Evolutionary conservation across 2,113 vertebrate species (phyloP).

Genomic region (Sceloporus tristichus): DNA sequence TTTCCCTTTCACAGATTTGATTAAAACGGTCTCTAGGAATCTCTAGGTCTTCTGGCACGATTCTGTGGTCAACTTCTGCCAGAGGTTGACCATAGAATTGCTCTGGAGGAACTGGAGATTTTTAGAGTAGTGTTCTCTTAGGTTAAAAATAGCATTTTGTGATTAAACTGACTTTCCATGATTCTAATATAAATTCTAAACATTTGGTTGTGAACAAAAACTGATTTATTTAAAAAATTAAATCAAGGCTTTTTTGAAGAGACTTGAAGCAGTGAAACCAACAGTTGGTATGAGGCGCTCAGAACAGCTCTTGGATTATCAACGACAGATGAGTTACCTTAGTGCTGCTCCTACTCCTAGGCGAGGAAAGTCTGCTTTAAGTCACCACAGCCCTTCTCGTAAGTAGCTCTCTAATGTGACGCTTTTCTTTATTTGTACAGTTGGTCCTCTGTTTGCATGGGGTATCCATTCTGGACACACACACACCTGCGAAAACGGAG

Average conservation of each 20-base stretch:
- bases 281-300: conserved; percentile 87
- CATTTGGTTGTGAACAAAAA: neutral
- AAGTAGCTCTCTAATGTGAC: conserved; percentile 44
- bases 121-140: too few relatives aligned
- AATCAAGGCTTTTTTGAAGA: conserved; percentile 89
- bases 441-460: neutral
- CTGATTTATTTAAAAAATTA: conserved; percentile 41
- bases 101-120: too few relatives aligned
- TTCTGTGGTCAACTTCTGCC: too few relatives aligned
- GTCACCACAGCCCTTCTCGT: conserved; percentile 77
- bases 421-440: conserved; percentile 20
- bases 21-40: too few relatives aligned
- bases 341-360: conserved; percentile 67
- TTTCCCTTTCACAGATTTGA: too few relatives aligned
- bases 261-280: conserved; percentile 90
- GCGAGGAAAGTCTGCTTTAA: conserved; percentile 72
- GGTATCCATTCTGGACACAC: too few relatives aligned
- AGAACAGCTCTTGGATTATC: conserved; percentile 90
- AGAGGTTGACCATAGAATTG: too few relatives aligned
- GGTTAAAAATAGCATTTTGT: too few relatives aligned
- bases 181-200: neutral
- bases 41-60: too few relatives aligned
- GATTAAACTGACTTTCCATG: neutral
- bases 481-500: too few relatives aligned
- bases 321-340: conserved; percentile 83